A percentile compares a stretch with the other conserved stretches of the same genome.
These are phyloP conservation scores for Pteronotus mesoamericanus DNA, from an alignment of 2,797 vertebrate species.

Conservation along the genomic window DNA sequence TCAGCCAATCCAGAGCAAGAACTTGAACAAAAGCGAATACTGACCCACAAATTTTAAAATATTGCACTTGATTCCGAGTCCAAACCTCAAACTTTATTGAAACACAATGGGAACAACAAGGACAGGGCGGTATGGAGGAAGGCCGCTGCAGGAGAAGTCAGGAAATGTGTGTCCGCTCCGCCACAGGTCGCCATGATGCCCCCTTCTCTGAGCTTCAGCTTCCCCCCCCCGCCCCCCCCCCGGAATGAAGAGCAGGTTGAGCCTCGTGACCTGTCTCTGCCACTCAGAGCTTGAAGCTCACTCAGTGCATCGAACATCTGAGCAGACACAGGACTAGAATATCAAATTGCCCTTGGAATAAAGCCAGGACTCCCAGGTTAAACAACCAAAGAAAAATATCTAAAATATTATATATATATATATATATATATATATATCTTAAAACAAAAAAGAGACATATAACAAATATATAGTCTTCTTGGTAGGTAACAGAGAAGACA, in stretches of 20 bases:
- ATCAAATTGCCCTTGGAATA: neutral
- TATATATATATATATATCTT: no score
- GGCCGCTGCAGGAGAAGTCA: neutral
- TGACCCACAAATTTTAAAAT: neutral
- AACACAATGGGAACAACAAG: neutral
- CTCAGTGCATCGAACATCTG: neutral
- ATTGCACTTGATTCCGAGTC: neutral
- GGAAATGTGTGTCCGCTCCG: neutral
- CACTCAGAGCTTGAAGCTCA: neutral
- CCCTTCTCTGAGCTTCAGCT: neutral
- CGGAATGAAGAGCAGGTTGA: neutral
- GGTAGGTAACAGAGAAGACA: neutral
- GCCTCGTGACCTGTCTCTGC: neutral
- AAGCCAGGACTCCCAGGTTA: neutral
- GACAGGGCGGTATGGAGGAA: neutral
- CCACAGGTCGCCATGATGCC: fast-evolving
- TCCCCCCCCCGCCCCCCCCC: neutral
- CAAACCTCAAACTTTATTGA: neutral
- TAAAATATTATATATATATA: no score
- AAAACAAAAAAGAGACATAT: neutral
- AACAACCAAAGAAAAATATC: neutral
- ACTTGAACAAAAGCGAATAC: neutral
- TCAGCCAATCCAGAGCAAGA: slow-evolving; percentile 9
- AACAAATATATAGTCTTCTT: neutral
- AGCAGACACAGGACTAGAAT: neutral